These are phyloP conservation scores for Pterocles burchelli DNA, from an alignment of 2,113 vertebrate species.

Conservation along the genomic window DNA sequence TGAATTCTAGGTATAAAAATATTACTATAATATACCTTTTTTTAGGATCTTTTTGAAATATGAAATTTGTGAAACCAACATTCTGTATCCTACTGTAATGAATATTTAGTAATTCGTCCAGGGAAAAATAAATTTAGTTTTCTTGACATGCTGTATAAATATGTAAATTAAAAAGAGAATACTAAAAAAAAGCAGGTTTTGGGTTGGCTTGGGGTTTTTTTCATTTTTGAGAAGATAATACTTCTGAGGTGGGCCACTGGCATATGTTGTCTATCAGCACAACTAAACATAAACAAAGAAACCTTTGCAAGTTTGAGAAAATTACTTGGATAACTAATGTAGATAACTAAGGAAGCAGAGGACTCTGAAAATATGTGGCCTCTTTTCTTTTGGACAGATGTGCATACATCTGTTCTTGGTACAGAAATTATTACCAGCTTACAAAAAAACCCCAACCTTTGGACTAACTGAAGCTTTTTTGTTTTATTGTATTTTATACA, in stretches of 20 bases:
- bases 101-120: background rate
- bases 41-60: background rate
- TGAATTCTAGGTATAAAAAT: background rate
- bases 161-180: background rate
- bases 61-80: background rate
- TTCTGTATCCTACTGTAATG: background rate
- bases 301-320: background rate
- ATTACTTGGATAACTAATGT: background rate
- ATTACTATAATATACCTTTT: rapidly evolving
- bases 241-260: background rate
- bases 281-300: background rate
- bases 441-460: background rate
- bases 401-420: background rate
- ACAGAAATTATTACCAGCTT: background rate
- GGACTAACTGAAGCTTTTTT: background rate
- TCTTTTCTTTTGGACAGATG: background rate
- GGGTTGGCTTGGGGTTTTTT: background rate
- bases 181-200: background rate
- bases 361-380: background rate
- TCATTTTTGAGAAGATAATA: background rate
- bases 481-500: conserved; percentile 61
- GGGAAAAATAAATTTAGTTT: background rate
- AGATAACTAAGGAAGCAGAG: background rate
- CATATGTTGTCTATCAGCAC: background rate
- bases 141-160: background rate